phyloP scores from a whole-genome alignment of 2,797 vertebrate genomes.

The Pristis pectinata region DNA sequence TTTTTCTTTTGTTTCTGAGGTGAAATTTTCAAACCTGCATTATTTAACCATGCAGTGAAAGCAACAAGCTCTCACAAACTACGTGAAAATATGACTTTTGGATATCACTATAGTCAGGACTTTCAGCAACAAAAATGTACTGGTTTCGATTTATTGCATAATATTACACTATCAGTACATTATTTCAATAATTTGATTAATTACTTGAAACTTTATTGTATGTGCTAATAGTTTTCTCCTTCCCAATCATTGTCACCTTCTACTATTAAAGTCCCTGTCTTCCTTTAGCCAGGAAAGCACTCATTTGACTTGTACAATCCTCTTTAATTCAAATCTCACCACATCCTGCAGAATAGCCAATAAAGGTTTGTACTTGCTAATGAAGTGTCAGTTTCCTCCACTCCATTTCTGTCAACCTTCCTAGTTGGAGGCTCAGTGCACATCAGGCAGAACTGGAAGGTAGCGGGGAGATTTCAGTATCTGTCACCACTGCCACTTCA shows the following conservation, averaged over 20 bases:
- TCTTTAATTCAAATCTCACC: background rate
- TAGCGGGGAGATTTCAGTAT: constrained; percentile 18
- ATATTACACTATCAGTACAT: background rate
- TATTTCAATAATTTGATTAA: background rate
- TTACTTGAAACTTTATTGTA: background rate
- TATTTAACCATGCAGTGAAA: background rate
- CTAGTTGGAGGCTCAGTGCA: constrained; percentile 19
- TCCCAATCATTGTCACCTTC: background rate
- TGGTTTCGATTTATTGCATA: background rate
- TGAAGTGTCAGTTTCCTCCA: constrained; percentile 12
- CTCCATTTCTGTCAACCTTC: constrained; percentile 27
- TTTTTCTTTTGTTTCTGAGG: background rate
- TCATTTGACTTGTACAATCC: background rate
- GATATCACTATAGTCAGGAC: background rate
- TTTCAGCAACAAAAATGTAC: background rate
- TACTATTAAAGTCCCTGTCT: background rate
- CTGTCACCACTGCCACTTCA: constrained; percentile 33
- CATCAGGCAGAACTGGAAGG: constrained; percentile 33
- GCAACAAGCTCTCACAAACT: background rate
- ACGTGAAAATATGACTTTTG: background rate
- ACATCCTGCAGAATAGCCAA: background rate
- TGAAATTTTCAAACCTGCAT: background rate
- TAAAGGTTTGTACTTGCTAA: background rate
- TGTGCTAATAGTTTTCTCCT: background rate
- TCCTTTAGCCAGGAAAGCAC: background rate